Percentiles rank a stretch among this genome's conserved stretches.
Conservation (phyloP, 2,113 vertebrate genomes). For the Amphiprion ocellaris region DNA sequence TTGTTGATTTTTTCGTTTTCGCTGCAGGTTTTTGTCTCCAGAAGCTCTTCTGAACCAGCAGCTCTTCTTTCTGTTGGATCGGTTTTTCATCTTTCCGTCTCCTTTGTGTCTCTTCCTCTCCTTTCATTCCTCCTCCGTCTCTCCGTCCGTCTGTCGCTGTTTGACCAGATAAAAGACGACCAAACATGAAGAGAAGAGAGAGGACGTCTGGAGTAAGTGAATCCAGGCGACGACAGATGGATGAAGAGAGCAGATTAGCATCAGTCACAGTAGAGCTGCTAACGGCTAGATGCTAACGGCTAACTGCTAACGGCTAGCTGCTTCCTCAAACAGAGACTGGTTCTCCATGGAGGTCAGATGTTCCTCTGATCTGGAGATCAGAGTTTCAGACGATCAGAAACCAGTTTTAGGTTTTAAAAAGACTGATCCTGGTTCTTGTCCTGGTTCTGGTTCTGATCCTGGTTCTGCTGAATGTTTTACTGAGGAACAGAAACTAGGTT, state of each 20-base stretch:
- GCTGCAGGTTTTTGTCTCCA: not conserved
- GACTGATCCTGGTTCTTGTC: too few relatives aligned
- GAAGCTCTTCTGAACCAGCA: too few relatives aligned
- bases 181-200: conserved; percentile 22
- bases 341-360: too few relatives aligned
- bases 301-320: too few relatives aligned
- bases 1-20: not conserved
- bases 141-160: not conserved
- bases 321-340: too few relatives aligned
- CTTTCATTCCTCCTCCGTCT: conserved; percentile 22
- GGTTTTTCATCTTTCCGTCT: conserved; percentile 2
- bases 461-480: too few relatives aligned
- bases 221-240: conserved; percentile 62
- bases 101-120: conserved; percentile 18
- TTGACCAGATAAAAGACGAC: conserved; percentile 53
- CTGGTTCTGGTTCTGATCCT: too few relatives aligned
- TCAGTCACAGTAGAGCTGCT: conserved; percentile 32
- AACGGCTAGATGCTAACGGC: too few relatives aligned
- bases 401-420: too few relatives aligned
- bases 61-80: not conserved
- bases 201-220: conserved; percentile 44
- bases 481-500: too few relatives aligned
- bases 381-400: too few relatives aligned
- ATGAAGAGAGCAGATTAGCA: conserved; percentile 65
- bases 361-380: too few relatives aligned